These are phyloP conservation scores for Pantherophis vulpinus DNA, from an alignment of 2,797 vertebrate species.

Conservation along the genomic window DNA sequence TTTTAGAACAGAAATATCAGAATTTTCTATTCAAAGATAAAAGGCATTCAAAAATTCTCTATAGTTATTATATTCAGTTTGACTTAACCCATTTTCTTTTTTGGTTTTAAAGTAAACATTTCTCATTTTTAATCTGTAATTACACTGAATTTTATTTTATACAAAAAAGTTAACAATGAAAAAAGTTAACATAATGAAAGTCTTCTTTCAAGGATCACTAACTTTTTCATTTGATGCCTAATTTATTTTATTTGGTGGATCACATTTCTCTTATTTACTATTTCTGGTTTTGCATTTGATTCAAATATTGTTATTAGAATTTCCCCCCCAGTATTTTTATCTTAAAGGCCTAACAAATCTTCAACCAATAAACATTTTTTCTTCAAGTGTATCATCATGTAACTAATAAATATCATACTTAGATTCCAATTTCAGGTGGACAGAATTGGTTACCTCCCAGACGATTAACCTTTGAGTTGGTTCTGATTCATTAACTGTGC, in stretches of 20 bases:
- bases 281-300: constrained; percentile 69
- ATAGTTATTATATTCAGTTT: constrained; percentile 17
- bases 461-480: constrained; percentile 75
- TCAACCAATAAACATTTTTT: constrained; percentile 76
- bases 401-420: constrained; percentile 77
- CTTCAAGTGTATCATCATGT: constrained; percentile 78
- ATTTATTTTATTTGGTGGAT: constrained; percentile 62
- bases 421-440: constrained; percentile 77
- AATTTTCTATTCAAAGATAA: not conserved
- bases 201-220: constrained; percentile 61
- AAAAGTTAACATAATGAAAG: constrained; percentile 26
- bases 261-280: constrained; percentile 68
- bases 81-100: fast-evolving
- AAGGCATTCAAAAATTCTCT: not conserved
- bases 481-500: constrained; percentile 74
- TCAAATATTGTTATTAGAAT: constrained; percentile 69
- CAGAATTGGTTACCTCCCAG: constrained; percentile 73
- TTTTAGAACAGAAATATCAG: not conserved
- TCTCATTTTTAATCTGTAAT: constrained; percentile 16
- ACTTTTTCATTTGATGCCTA: constrained; percentile 63
- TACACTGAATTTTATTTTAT: constrained; percentile 16
- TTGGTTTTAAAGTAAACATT: not conserved
- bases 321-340: constrained; percentile 62
- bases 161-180: constrained; percentile 5
- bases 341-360: constrained; percentile 70